A percentile compares a stretch with the other conserved stretches of the same genome.
These are phyloP conservation scores for Ommatoiulus sabulosus DNA, from an alignment of 2,888 invertebrate genomes.

Conservation along the genomic window DNA sequence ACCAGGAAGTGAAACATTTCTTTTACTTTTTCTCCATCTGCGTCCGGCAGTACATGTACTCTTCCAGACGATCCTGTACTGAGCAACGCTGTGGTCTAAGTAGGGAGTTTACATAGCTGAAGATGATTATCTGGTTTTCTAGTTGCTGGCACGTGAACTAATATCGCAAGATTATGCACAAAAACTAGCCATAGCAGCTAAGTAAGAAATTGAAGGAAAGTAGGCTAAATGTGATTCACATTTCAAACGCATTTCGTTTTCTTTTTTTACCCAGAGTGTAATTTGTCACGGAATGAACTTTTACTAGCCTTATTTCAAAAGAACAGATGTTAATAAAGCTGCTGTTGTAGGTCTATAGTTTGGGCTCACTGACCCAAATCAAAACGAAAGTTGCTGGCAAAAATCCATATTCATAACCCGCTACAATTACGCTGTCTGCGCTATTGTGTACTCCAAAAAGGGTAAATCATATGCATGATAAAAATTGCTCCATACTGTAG, in stretches of 20 bases:
- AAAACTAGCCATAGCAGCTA: background rate
- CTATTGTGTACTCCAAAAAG: background rate
- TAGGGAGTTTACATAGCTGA: background rate
- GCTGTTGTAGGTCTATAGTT: constrained; percentile 9
- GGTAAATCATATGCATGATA: background rate
- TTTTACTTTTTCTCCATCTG: background rate
- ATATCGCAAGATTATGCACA: background rate
- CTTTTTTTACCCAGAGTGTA: background rate
- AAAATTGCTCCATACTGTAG: background rate
- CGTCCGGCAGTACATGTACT: background rate
- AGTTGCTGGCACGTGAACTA: background rate
- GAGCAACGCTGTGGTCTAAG: background rate
- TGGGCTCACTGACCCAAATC: constrained; percentile 43
- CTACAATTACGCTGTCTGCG: background rate
- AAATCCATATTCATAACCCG: background rate
- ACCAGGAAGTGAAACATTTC: background rate
- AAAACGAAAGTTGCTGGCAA: background rate
- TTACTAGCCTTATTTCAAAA: constrained; percentile 28
- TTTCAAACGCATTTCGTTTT: background rate
- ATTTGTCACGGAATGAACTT: constrained; percentile 42
- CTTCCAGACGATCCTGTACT: background rate
- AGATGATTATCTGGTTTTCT: constrained; percentile 20
- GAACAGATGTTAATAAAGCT: background rate
- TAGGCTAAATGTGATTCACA: background rate
- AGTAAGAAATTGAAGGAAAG: background rate